Conservation (phyloP, 2,888 invertebrate species). For the Aspidapion aeneum region DNA sequence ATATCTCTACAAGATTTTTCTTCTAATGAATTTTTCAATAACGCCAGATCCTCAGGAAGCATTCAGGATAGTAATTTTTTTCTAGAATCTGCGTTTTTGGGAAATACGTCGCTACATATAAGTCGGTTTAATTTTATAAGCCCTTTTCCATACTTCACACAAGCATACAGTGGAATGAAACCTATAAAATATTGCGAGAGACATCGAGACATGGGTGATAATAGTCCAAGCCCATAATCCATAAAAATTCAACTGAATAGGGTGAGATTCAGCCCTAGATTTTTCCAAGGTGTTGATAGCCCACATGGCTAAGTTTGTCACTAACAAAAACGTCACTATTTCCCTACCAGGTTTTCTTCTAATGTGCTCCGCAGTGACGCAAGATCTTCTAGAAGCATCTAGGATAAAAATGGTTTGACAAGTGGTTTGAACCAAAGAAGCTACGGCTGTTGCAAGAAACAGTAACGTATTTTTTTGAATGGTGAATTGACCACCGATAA, state of each 20-base stretch:
- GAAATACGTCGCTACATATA: slow-evolving; percentile 32
- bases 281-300: slow-evolving; percentile 82
- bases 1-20: slow-evolving; percentile 79
- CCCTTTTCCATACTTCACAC: slow-evolving; percentile 89
- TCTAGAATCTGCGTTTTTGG: slow-evolving; percentile 23
- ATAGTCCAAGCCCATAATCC: slow-evolving; percentile 91
- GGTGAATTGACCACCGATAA: slow-evolving; percentile 66
- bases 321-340: slow-evolving; percentile 76
- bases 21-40: slow-evolving; percentile 64
- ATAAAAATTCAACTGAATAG: slow-evolving; percentile 77
- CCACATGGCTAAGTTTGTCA: slow-evolving; percentile 83
- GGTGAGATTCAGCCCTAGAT: slow-evolving; percentile 77
- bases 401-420: slow-evolving; percentile 76
- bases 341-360: slow-evolving; percentile 79
- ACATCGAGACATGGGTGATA: slow-evolving; percentile 86
- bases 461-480: slow-evolving; percentile 45
- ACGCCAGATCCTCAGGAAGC: slow-evolving; percentile 72
- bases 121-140: slow-evolving; percentile 70
- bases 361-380: slow-evolving; percentile 66
- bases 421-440: slow-evolving; percentile 75
- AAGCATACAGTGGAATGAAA: slow-evolving; percentile 91
- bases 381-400: slow-evolving; percentile 70
- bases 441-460: slow-evolving; percentile 66
- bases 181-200: slow-evolving; percentile 83
- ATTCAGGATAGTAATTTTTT: slow-evolving; percentile 65